A percentile compares a stretch with the other conserved stretches of the same genome.
phyloP scores from a whole-genome alignment of 64 coral and sea anemone species.

The Montipora foliosa region DNA sequence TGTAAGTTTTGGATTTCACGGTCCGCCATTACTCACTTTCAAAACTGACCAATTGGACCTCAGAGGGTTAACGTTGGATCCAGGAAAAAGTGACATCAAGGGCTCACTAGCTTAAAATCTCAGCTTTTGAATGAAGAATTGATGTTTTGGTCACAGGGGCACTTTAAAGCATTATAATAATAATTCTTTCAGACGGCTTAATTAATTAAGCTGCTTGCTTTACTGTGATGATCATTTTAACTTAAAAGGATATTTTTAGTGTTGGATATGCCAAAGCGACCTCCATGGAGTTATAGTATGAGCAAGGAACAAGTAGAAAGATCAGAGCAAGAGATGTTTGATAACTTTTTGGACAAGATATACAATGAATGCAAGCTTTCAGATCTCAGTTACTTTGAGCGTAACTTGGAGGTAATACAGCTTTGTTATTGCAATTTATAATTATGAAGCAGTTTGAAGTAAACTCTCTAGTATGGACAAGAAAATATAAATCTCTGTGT shows the following conservation, averaged over 20 bases:
- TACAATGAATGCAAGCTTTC: conserved; percentile 66
- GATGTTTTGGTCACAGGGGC: too few species aligned
- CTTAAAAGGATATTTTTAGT: conserved; percentile 44
- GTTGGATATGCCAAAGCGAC: conserved; percentile 86
- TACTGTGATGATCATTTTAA: background rate
- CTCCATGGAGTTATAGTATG: conserved; percentile 88
- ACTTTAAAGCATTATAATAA: too few species aligned
- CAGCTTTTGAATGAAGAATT: too few species aligned
- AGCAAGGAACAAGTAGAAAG: conserved; percentile 85
- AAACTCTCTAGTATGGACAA: background rate
- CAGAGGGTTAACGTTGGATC: too few species aligned
- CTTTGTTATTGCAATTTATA: background rate
- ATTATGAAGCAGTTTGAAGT: background rate
- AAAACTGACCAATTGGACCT: too few species aligned
- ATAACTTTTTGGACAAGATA: conserved; percentile 82
- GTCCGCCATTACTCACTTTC: too few species aligned
- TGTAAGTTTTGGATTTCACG: too few species aligned
- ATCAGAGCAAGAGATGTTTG: conserved; percentile 80
- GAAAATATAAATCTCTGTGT: background rate
- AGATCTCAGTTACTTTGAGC: conserved; percentile 92
- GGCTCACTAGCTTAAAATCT: too few species aligned
- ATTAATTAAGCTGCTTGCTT: too few species aligned
- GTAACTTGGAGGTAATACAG: conserved; percentile 84
- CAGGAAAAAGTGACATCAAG: too few species aligned
- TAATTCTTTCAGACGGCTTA: too few species aligned